These are phyloP conservation scores for Acanthiza pusilla DNA, from an alignment of 2,797 vertebrate genomes.

Conservation along the genomic window DNA sequence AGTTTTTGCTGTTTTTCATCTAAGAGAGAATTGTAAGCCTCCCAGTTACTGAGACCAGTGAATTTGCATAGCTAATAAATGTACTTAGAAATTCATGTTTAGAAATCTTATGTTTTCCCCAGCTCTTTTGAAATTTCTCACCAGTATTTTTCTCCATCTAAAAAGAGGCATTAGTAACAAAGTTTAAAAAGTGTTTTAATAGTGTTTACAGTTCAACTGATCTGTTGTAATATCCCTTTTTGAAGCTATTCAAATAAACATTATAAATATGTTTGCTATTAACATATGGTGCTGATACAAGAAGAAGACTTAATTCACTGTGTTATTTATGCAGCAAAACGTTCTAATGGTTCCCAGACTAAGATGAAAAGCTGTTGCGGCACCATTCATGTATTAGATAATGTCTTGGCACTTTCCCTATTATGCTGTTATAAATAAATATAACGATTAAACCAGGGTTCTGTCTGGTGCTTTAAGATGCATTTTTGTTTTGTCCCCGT, in stretches of 20 bases:
- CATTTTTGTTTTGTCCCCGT: background rate
- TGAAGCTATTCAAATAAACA: conserved; percentile 33
- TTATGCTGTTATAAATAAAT: conserved; percentile 75
- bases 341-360: conserved; percentile 78
- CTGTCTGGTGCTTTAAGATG: conserved; percentile 18
- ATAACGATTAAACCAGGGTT: conserved; percentile 44
- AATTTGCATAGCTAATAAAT: background rate
- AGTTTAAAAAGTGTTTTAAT: conserved; percentile 2
- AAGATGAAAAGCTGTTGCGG: conserved; percentile 64
- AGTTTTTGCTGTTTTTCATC: background rate
- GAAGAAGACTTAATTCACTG: conserved; percentile 64
- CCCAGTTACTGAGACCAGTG: background rate
- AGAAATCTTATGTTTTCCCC: background rate
- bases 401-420: conserved; percentile 73
- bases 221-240: conserved; percentile 3
- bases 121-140: background rate
- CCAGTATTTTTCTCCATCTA: background rate
- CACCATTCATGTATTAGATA: conserved; percentile 73
- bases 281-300: conserved; percentile 58
- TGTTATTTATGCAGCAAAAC: conserved; percentile 77
- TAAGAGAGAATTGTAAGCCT: background rate
- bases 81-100: background rate
- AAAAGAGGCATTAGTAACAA: background rate
- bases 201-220: conserved; percentile 3
- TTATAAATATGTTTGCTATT: conserved; percentile 46